These are phyloP conservation scores for Xylota sylvarum DNA, from an alignment of 2,888 invertebrate species.

Conservation along the genomic window DNA sequence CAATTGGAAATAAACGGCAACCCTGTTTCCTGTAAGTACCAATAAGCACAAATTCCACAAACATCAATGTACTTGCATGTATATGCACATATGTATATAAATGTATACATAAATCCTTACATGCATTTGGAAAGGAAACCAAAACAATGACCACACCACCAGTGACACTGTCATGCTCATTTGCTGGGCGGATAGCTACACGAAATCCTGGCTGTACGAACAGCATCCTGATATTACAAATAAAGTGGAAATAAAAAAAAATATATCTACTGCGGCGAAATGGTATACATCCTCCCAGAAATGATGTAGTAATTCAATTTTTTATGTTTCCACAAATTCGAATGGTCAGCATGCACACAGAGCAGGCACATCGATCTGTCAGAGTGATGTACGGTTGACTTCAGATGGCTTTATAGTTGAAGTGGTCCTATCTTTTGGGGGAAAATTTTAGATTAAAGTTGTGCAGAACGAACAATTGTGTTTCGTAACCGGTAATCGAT, in stretches of 20 bases:
- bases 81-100: background rate
- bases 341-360: constrained; percentile 34
- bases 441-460: constrained; percentile 10
- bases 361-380: constrained; percentile 50
- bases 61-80: constrained; percentile 2
- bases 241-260: constrained; percentile 39
- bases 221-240: constrained; percentile 22
- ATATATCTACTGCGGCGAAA: background rate
- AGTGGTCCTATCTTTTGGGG: background rate
- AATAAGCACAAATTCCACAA: constrained; percentile 11
- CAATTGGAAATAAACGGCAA: background rate
- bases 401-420: constrained; percentile 36
- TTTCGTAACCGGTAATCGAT: too few relatives aligned
- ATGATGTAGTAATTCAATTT: constrained; percentile 59
- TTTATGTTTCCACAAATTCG: constrained; percentile 46
- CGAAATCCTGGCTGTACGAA: background rate
- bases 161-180: constrained; percentile 31
- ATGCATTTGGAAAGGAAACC: constrained; percentile 6
- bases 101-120: background rate
- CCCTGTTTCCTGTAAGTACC: background rate
- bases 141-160: constrained; percentile 40
- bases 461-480: background rate
- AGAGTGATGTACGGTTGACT: constrained; percentile 42
- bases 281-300: constrained; percentile 14
- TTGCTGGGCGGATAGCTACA: constrained; percentile 9